Base-by-base conservation (phyloP, 2,113 vertebrate genomes). In the Nicator chloris region DNA sequence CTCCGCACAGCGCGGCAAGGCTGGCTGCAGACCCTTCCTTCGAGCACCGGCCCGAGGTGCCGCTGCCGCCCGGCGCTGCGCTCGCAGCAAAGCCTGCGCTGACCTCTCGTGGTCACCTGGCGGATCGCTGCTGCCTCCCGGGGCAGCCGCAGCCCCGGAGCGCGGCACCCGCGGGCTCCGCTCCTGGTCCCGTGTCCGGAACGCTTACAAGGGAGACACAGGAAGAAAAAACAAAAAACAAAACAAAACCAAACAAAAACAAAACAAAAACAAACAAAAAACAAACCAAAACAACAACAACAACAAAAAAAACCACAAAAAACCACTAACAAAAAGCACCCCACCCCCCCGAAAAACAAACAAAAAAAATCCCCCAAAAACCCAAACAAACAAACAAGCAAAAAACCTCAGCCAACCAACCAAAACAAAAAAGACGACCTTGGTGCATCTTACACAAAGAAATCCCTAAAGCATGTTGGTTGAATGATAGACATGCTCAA, bases 11-110 rank as follows among this genome's bases (percentile, higher is more conserved):
- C 57, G 7, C 4, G 31, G 24, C 64, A 0, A 4, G 11, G 24
- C 6, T 23, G 0, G 0, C 3, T 0, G 31, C 37, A 6, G 30
- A 7, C 5, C 13, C 4, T 3, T 4, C 6, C 9, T 8, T 1
- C 0, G 11, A 0, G 65, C 7, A 6, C 14, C 22, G 22, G 4
- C 21, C 49, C 10, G 22, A 3, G 10, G 10, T 1, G 16, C 47
- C 17, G 21, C 20, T 5, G 66, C 45, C 15, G 51, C 51, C 30
- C 42, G 51, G 44, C 23, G 53, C 53, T 2, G 44, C 24, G 37
- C 40, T 4, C 4, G 37, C 57, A 17, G 68, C 47, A 6, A 2
- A 13, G 57, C 49, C 49, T 42, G 50, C 33, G 66, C 30, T 31
- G 73, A 9, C 73, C 73, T 28, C 85, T 54, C 3, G 40, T 17